A percentile compares a stretch with the other conserved stretches of the same genome.
phyloP scores from a whole-genome alignment of 2,888 invertebrate genomes.

The Bellardia bayeri region DNA sequence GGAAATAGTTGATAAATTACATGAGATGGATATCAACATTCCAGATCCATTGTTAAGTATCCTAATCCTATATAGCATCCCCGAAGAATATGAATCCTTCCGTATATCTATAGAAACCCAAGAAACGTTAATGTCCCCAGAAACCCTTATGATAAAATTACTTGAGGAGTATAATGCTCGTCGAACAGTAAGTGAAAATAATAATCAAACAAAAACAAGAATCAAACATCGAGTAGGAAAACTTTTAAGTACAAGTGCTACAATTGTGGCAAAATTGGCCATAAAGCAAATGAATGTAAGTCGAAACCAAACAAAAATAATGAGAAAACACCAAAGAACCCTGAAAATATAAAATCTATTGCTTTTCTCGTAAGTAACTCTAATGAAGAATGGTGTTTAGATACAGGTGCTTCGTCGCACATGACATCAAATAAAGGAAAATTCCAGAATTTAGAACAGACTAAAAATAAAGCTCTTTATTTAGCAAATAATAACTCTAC shows the following conservation, averaged over 20 bases:
- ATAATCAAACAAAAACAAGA: neutral
- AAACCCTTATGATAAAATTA: slow-evolving; percentile 4
- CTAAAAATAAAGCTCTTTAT: neutral
- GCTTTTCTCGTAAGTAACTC: no score
- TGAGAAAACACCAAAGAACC: neutral
- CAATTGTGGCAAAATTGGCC: no score
- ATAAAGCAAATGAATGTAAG: neutral
- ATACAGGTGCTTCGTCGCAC: no score
- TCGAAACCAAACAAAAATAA: neutral
- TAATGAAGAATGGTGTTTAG: no score
- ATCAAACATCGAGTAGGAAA: neutral
- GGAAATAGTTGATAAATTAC: neutral
- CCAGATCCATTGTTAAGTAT: no score
- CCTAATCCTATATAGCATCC: no score
- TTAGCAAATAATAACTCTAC: neutral
- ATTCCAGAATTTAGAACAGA: neutral
- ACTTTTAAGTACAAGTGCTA: no score
- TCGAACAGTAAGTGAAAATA: neutral
- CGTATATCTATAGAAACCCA: neutral
- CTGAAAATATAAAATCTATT: no score
- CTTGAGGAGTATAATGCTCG: neutral
- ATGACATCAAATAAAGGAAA: no score
- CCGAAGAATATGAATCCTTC: slow-evolving; percentile 1
- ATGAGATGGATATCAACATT: neutral
- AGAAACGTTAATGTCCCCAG: neutral